Evolutionary conservation across 1,140 invertebrate species (phyloP).

Genomic region (Parapsyche elsis): DNA sequence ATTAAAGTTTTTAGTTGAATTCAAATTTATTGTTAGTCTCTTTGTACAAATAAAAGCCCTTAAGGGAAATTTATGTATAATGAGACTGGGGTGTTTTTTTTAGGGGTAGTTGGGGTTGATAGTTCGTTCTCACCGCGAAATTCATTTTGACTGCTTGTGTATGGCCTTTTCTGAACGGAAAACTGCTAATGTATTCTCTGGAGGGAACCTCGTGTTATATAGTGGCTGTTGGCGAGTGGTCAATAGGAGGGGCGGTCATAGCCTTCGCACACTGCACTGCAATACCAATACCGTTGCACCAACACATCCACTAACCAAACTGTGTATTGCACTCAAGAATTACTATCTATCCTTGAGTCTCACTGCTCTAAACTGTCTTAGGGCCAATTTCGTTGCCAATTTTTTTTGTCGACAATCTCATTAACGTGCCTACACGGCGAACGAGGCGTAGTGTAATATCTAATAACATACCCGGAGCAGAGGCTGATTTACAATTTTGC

Average conservation of each 20-base stretch:
- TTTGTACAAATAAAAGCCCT: too few species aligned
- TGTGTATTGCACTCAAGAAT: background rate
- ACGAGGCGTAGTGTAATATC: too few species aligned
- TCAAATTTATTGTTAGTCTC: too few species aligned
- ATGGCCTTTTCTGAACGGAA: slow-evolving; percentile 24
- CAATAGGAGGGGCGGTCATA: background rate
- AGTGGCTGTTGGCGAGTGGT: background rate
- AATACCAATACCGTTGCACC: background rate
- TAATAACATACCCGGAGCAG: too few species aligned
- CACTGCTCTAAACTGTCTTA: background rate
- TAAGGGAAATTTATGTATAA: too few species aligned
- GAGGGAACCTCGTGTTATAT: slow-evolving; percentile 7
- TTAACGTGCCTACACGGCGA: too few species aligned
- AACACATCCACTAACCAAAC: background rate
- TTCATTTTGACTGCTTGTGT: background rate
- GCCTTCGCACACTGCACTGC: background rate
- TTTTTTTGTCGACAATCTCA: background rate
- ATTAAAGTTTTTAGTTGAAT: too few species aligned
- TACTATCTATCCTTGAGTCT: background rate
- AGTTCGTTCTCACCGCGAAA: background rate
- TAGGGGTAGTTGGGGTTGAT: background rate
- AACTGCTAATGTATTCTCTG: slow-evolving; percentile 2
- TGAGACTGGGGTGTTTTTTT: background rate
- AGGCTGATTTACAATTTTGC: too few species aligned
- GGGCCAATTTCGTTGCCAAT: background rate